These are phyloP conservation scores for Orussus abietinus DNA, from an alignment of 1,140 invertebrate genomes.

Conservation along the genomic window DNA sequence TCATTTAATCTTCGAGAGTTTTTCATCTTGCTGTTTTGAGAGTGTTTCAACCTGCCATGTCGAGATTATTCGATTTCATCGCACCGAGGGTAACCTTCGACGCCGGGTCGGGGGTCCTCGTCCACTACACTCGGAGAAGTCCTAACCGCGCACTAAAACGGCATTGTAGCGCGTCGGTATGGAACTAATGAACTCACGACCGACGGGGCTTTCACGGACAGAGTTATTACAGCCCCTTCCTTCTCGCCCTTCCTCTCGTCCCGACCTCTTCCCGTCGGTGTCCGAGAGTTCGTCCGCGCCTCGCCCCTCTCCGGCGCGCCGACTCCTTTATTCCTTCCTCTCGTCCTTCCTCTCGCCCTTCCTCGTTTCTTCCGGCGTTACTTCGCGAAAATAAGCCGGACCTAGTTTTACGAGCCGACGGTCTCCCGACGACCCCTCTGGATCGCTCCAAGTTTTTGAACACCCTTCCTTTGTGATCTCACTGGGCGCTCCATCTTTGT, in stretches of 20 bases:
- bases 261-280: constrained; percentile 21
- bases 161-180: constrained; percentile 44
- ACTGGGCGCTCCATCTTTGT: no score
- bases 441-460: no score
- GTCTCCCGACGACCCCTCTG: no score
- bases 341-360: constrained; percentile 14
- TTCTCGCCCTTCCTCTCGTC: constrained; percentile 2
- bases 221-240: constrained; percentile 36
- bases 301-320: constrained; percentile 19
- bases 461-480: no score
- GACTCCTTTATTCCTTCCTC: constrained; percentile 13
- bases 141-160: constrained; percentile 38
- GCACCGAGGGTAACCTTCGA: no score
- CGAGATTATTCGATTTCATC: no score
- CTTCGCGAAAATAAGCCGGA: no score
- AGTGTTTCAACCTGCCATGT: not conserved
- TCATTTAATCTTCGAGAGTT: no score
- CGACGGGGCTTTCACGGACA: constrained; percentile 41
- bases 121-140: constrained; percentile 19
- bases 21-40: not conserved
- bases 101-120: no score
- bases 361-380: not conserved
- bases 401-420: no score
- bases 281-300: constrained; percentile 9
- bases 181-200: constrained; percentile 49